Evolutionary conservation across 2,888 invertebrate species (phyloP), one percentile per base, ranked within the genome.

Genomic region (Scaeva pyrastri): DNA sequence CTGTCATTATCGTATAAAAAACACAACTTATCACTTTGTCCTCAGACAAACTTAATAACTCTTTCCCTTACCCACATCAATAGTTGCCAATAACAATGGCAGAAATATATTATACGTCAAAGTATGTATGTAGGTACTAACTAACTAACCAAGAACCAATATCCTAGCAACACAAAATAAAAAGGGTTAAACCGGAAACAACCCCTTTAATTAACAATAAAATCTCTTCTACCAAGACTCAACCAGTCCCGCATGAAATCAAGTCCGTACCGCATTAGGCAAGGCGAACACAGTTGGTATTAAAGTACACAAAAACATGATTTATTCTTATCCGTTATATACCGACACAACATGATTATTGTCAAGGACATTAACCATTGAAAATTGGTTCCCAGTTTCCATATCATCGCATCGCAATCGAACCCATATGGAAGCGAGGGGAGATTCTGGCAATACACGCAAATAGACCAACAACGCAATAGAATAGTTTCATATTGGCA

Each of bases 101-200:
- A 12, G n/a, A 26, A 31, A 3, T n/a, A n/a, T n/a, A n/a, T 31
- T 31, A 31, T 31, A 8, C 31, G n/a, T n/a, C n/a, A n/a, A 31
- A 5, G 8, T 31, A 31, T 31, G 26, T 26, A 26, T 26, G 6
- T n/a, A n/a, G n/a, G n/a, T n/a, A 26, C 26, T 26, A 31, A 3
- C 3, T 31, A 31, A 52, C 52, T 26, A 23, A 52, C 23, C 52
- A 52, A 23, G 7, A 23, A 11, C 48, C 45, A 45, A 45, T n/a
- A 43, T 16, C 3, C n/a, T n/a, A n/a, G 2, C 23, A 23, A 43
- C 14, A 23, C 23, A 62, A 31, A 52, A 39, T 19, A 52, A 77
- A 77, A 83, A 70, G 78, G 83, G 78, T 74, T 70, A 71, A 74
- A 84, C 84, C 79, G 79, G 84, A 84, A 84, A 79, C 79, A 75